Percentiles rank a stretch among this genome's conserved stretches.
These are phyloP conservation scores for Aporophyla lueneburgensis DNA, from an alignment of 2,888 invertebrate species.

Conservation along the genomic window DNA sequence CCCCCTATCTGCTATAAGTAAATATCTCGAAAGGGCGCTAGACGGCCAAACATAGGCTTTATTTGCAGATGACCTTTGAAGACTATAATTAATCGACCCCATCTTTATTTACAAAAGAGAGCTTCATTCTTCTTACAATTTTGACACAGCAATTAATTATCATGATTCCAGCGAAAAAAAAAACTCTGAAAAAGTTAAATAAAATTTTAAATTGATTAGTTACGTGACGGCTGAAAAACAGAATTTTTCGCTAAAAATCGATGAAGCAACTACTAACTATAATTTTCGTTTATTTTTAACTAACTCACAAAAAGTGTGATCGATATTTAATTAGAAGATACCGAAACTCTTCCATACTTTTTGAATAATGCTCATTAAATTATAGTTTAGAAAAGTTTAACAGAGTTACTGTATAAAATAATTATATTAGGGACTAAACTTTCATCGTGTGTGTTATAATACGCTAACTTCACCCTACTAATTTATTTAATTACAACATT, in stretches of 20 bases:
- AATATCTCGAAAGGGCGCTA: neutral
- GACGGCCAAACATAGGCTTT: neutral
- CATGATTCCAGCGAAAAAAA: neutral
- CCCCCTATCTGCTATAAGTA: neutral
- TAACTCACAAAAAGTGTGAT: neutral
- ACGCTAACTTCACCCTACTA: slow-evolving; percentile 13
- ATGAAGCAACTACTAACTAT: neutral
- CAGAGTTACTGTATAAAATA: neutral
- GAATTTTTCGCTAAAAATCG: no score
- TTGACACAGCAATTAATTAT: neutral
- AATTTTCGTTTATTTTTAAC: neutral
- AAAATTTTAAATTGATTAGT: neutral
- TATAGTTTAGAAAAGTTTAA: slow-evolving; percentile 3
- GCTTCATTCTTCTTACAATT: neutral
- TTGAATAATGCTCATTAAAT: neutral
- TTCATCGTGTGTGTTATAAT: slow-evolving; percentile 12
- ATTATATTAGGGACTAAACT: slow-evolving; percentile 18
- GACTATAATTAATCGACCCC: slow-evolving; percentile 7
- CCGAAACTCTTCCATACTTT: neutral
- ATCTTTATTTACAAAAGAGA: slow-evolving; percentile 6
- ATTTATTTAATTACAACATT: slow-evolving; percentile 16
- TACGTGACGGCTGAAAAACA: neutral
- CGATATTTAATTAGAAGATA: no score
- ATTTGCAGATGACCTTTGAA: slow-evolving; percentile 9
- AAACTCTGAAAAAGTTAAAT: neutral